Conservation (phyloP, 2,797 vertebrate genomes). For the Eospalax fontanierii region DNA sequence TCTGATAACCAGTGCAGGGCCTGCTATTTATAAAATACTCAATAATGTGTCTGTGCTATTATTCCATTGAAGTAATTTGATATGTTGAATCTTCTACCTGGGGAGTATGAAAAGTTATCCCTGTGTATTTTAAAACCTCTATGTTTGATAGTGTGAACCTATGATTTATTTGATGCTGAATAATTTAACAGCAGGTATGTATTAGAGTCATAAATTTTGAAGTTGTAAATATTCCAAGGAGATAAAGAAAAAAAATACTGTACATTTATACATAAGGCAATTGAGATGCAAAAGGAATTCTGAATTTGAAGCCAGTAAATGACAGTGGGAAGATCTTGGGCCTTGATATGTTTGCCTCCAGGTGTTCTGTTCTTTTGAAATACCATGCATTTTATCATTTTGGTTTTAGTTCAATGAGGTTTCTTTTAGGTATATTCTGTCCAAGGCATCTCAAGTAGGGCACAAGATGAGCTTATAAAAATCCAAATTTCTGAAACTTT, state of each 20-base stretch:
- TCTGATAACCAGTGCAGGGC: neutral
- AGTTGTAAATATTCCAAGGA: slow-evolving; percentile 60
- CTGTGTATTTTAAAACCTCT: slow-evolving; percentile 50
- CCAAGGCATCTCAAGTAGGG: neutral
- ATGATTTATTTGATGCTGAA: slow-evolving; percentile 73
- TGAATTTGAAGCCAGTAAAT: slow-evolving; percentile 42
- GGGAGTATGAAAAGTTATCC: slow-evolving; percentile 48
- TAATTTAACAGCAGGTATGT: slow-evolving; percentile 71
- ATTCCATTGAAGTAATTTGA: slow-evolving; percentile 51
- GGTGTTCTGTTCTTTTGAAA: neutral
- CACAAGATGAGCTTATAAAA: neutral
- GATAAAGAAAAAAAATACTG: neutral
- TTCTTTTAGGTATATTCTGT: neutral
- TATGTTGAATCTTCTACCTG: slow-evolving; percentile 11
- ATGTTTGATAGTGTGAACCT: slow-evolving; percentile 49
- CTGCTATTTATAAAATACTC: neutral
- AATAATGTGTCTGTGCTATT: neutral
- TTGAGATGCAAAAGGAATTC: slow-evolving; percentile 22
- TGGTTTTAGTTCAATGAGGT: neutral
- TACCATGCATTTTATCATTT: neutral
- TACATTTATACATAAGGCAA: slow-evolving; percentile 12
- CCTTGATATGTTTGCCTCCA: neutral
- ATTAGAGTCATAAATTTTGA: slow-evolving; percentile 63
- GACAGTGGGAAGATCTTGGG: neutral
- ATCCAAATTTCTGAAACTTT: slow-evolving; percentile 22